Conservation (phyloP, 2,113 vertebrate genomes). For the Ailurus styani region DNA sequence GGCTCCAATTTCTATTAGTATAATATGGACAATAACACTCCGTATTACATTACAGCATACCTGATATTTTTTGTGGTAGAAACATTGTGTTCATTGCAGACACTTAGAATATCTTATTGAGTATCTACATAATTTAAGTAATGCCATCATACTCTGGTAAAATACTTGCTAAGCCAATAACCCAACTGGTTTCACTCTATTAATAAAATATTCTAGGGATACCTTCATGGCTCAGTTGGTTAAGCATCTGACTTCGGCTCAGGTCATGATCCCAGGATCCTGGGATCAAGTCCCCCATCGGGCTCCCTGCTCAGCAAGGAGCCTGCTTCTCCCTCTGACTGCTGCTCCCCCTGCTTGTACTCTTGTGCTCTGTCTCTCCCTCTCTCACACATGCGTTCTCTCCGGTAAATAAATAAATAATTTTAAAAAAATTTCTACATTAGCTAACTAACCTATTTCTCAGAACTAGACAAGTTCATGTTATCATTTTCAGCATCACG, state of each 20-base stretch:
- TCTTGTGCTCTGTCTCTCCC: no score
- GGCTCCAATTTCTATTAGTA: neutral
- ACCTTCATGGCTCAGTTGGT: no score
- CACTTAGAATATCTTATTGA: neutral
- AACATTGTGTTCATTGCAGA: neutral
- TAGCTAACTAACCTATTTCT: neutral
- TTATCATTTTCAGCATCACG: neutral
- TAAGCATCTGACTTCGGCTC: no score
- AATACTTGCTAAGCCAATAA: neutral
- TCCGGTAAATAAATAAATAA: no score
- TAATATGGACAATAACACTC: neutral
- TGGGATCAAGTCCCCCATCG: no score
- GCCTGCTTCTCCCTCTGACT: no score
- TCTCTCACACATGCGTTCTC: no score
- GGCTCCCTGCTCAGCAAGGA: no score
- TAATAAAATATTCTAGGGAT: neutral
- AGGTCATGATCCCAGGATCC: no score
- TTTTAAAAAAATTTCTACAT: neutral
- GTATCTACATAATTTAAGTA: neutral
- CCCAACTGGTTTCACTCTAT: neutral
- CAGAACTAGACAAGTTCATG: neutral
- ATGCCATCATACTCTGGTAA: neutral
- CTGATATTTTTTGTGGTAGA: neutral
- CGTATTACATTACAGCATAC: neutral
- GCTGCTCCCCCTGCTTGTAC: fast-evolving